phyloP scores from a whole-genome alignment of 1,140 invertebrate genomes.

The Trypoxylus dichotomus region DNA sequence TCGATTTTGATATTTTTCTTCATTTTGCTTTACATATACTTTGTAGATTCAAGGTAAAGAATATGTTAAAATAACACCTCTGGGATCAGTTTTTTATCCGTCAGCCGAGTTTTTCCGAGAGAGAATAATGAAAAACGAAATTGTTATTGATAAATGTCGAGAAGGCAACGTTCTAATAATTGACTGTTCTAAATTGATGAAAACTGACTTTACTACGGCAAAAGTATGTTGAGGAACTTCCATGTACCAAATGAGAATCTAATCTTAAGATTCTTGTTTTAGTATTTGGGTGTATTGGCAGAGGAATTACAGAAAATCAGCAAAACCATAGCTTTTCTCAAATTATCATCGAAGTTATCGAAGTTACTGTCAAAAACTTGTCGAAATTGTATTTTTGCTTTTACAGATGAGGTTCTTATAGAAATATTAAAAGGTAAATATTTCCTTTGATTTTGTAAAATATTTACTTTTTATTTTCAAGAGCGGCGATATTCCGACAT shows the following conservation, averaged over 20 bases:
- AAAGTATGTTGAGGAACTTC: slow-evolving; percentile 52
- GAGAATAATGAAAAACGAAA: slow-evolving; percentile 57
- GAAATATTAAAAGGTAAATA: slow-evolving; percentile 21
- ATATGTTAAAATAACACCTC: slow-evolving; percentile 60
- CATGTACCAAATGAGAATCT: not conserved
- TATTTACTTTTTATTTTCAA: not conserved
- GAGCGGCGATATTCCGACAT: slow-evolving; percentile 21
- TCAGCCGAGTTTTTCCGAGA: slow-evolving; percentile 63
- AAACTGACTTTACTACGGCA: slow-evolving; percentile 61
- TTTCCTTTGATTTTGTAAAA: not conserved
- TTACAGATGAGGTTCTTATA: slow-evolving; percentile 12
- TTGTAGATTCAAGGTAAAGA: slow-evolving; percentile 26
- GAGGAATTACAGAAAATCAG: slow-evolving; percentile 39
- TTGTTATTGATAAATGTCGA: slow-evolving; percentile 39
- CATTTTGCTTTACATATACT: not conserved
- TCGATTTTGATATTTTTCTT: not conserved
- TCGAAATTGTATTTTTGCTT: slow-evolving; percentile 26
- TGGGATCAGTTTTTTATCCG: slow-evolving; percentile 63
- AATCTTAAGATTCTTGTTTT: slow-evolving; percentile 17
- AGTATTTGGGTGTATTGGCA: slow-evolving; percentile 42
- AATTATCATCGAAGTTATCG: slow-evolving; percentile 13
- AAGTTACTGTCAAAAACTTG: slow-evolving; percentile 33
- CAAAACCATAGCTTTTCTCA: slow-evolving; percentile 39
- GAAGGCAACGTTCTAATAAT: slow-evolving; percentile 54
- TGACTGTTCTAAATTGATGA: slow-evolving; percentile 59